Base-by-base conservation (phyloP, 2,888 invertebrate genomes). In the Thyatira batis region DNA sequence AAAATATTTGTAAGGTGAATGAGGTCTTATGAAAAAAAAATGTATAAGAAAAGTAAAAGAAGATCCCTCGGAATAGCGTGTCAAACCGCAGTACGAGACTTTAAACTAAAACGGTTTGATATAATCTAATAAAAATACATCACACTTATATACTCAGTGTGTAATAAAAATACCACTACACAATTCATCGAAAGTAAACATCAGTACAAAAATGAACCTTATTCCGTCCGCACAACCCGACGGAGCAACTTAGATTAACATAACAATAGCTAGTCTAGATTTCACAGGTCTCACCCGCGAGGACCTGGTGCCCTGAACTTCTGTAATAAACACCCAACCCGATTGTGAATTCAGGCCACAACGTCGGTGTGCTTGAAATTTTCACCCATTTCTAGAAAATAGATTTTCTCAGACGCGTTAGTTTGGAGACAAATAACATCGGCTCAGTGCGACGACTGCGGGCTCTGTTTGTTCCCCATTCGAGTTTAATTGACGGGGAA, bases 311-410 rank as follows among this genome's bases (percentile, higher is more conserved):
- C 39, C 39, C 61, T 51, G 54, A 71, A 69, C 61, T 66, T 71
- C 48, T 46, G 62, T 70, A 73, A 75, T 78, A 73, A 74, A 76
- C 69, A 71, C 66, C 68, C 61, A 56, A 58, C 60, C 52, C 64
- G 57, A 76, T 83, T 84, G 72, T 57, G 73, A 67, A 85, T 85
- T 82, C 85, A 77, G 64, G 53, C 63, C 82, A 72, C 80, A 73
- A 45, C 53, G 55, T 61, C 60, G 53, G 68, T 67, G 69, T 76
- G 80, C 69, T 78, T 75, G 79, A 81, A 39, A 80, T 84, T 84
- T 80, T 83, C 83, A 79, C 74, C 78, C 76, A 73, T 79, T 77
- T 72, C 78, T 63, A 66, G 79, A 73, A 81, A 84, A 84, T 82
- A 78, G 78, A 80, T 80, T 83, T 74, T 67, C 65, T 52, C 49